Conservation (phyloP, 2,888 invertebrate genomes). For the Pyrocoelia pectoralis region DNA sequence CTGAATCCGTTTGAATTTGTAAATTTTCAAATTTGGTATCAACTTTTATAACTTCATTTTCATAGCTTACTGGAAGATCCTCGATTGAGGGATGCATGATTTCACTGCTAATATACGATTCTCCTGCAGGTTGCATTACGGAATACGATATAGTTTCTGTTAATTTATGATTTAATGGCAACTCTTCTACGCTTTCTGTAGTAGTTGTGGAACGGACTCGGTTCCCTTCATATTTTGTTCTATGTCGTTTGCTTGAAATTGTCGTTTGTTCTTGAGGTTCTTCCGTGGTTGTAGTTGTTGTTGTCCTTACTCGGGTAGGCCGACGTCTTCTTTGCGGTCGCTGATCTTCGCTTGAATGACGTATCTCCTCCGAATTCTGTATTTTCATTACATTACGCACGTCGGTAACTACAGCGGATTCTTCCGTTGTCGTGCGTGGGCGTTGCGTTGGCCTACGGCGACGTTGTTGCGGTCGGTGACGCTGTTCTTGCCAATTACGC, state of each 20-base stretch:
- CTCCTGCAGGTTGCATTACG: slow-evolving; percentile 8
- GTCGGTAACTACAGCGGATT: slow-evolving; percentile 37
- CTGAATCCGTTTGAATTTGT: slow-evolving; percentile 7
- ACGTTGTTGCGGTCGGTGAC: slow-evolving; percentile 34
- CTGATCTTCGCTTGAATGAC: slow-evolving; percentile 20
- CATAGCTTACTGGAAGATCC: slow-evolving; percentile 10
- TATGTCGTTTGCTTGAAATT: slow-evolving; percentile 9
- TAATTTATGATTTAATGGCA: slow-evolving; percentile 34
- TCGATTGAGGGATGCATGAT: slow-evolving; percentile 12
- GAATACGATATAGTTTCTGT: slow-evolving; percentile 19
- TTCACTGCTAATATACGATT: slow-evolving; percentile 6
- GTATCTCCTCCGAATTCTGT: slow-evolving; percentile 41
- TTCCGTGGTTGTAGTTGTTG: slow-evolving; percentile 10
- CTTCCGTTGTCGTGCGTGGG: slow-evolving; percentile 35
- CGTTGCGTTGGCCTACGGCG: slow-evolving; percentile 41
- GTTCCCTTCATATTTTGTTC: slow-evolving; percentile 21
- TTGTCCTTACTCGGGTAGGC: slow-evolving; percentile 32
- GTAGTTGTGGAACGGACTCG: slow-evolving; percentile 20
- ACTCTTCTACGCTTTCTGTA: slow-evolving; percentile 24
- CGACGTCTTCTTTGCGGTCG: slow-evolving; percentile 42
- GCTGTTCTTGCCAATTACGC: slow-evolving; percentile 35
- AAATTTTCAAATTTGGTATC: slow-evolving; percentile 14
- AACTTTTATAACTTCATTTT: slow-evolving; percentile 18
- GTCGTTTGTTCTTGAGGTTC: slow-evolving; percentile 11
- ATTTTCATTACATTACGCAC: slow-evolving; percentile 47